Base-by-base conservation (phyloP, 1,140 invertebrate species). In the Aphelinus atriplicis region DNA sequence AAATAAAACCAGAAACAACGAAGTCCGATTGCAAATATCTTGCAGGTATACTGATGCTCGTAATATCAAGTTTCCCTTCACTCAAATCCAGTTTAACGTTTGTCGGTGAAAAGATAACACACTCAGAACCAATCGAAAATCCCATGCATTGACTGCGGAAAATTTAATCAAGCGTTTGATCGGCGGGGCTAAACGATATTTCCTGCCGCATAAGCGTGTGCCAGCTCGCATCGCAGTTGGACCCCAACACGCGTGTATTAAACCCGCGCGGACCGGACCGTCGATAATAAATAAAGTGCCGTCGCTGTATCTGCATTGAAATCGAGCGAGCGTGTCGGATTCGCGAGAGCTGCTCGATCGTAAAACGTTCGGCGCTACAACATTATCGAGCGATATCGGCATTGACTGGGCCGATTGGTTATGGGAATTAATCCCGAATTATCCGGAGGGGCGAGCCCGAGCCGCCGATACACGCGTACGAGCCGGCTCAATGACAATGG, bases 401-500 rank as follows among this genome's bases (percentile, higher is more conserved):
- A 56, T 62, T 70, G 61, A 43, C 71, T 64, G 61, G 10, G 60
- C 7, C 53, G 9, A 72, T 74, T 69, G 58, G 79, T 78, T 82
- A 81, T 82, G 82, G 82, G 82, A 83, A 82, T 83, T 82, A 80
- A 81, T 83, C 71, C 62, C n/a, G 3, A 55, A 45, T 67, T 68
- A 70, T 64, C 51, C 66, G 45, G 66, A 64, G 73, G 73, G 73
- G 73, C 47, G 48, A 67, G 9, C 55, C 42, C 42, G 45, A 46
- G 56, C 2, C 7, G 4, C 26, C 56, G 26, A 55, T 66, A 66
- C 9, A 45, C 51, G n/a, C 7, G 4, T 46, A 45, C 2, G 48
- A 55, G 1, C 56, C 7, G 6, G 48, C 10, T 43, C 48, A 9
- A n/a, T 48, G 26, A n/a, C 48, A 63, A 58, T 63, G 50, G 43